A percentile compares a stretch with the other conserved stretches of the same genome.
phyloP scores from a whole-genome alignment of 2,888 invertebrate genomes.

The Labia minor region DNA sequence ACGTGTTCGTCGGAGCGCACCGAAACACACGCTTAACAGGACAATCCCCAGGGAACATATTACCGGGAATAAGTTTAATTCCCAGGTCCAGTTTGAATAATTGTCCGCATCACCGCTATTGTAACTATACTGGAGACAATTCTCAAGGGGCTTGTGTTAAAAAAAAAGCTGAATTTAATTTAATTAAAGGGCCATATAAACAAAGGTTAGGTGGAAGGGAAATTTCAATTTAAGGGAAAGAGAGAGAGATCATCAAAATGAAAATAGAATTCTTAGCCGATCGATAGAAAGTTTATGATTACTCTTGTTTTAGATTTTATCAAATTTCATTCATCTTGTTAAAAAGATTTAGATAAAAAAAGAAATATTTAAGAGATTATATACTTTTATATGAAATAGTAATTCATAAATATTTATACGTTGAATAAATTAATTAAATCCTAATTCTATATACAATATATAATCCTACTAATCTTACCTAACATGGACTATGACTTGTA shows the following conservation, averaged over 20 bases:
- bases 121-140: background rate
- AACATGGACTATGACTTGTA: too few species aligned
- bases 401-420: too few species aligned
- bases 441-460: too few species aligned
- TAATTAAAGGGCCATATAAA: too few species aligned
- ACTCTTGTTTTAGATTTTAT: too few species aligned
- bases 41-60: conserved; percentile 23
- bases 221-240: conserved; percentile 17
- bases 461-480: too few species aligned
- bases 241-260: background rate
- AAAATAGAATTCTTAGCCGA: background rate
- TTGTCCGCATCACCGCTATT: background rate
- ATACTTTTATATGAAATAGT: too few species aligned
- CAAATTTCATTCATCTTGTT: too few species aligned
- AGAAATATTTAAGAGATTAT: too few species aligned
- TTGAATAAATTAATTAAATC: too few species aligned
- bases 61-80: conserved; percentile 20
- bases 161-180: background rate
- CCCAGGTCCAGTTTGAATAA: conserved; percentile 2
- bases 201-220: background rate
- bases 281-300: too few species aligned
- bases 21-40: conserved; percentile 25
- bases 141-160: background rate
- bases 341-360: too few species aligned
- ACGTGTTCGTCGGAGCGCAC: conserved; percentile 19